These are phyloP conservation scores for Sylvilagus bachmani DNA, from an alignment of 2,113 vertebrate species.

Conservation along the genomic window DNA sequence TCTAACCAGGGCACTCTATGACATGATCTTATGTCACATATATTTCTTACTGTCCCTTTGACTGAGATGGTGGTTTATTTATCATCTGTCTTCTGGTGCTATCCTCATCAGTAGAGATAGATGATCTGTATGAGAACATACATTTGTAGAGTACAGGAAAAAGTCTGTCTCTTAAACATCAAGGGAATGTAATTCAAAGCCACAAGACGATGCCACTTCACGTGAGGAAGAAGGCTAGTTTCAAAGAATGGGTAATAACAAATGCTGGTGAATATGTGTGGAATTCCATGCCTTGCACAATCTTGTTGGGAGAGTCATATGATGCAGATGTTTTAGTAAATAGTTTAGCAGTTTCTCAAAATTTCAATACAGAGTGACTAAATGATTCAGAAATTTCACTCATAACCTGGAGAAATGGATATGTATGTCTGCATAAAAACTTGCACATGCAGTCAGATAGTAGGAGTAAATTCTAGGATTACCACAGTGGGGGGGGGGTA, in stretches of 20 bases:
- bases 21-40: not conserved
- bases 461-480: too few relatives aligned
- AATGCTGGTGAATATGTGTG: not conserved
- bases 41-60: not conserved
- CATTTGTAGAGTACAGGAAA: not conserved
- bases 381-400: not conserved
- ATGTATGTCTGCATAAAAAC: not conserved
- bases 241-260: not conserved
- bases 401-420: not conserved
- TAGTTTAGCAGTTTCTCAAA: not conserved
- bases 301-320: not conserved
- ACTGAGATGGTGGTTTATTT: not conserved
- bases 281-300: not conserved
- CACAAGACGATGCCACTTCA: not conserved
- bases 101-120: not conserved
- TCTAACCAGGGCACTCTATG: not conserved
- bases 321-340: not conserved
- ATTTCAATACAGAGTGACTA: not conserved
- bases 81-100: not conserved
- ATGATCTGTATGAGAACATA: not conserved
- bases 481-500: too few relatives aligned
- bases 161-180: not conserved
- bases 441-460: too few relatives aligned
- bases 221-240: not conserved
- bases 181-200: not conserved